Evolutionary conservation across 1,140 invertebrate genomes (phyloP), one percentile per base, ranked within the genome.

Genomic region (Gonatopus flavifemur): DNA sequence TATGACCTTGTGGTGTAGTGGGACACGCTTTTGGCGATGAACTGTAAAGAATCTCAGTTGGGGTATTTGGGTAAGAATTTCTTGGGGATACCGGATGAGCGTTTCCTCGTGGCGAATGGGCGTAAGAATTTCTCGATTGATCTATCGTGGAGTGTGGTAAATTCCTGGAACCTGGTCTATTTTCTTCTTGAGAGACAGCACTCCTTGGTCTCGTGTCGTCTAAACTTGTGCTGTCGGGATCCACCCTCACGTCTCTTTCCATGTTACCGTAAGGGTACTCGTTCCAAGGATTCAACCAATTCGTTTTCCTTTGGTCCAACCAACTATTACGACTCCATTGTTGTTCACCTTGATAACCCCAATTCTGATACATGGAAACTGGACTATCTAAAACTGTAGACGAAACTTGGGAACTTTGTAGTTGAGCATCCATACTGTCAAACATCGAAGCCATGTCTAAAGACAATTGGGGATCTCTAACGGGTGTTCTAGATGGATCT

Each of bases 351-450:
- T 77, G 70, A 47, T 76, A 75, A 20, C 73, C 69, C 80, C 80
- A 82, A 19, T 64, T 59, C 52, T 80, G 78, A 49, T 81, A 81
- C 73, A 81, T 80, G 3, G 78, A 79, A 1, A 80, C 79, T 25
- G 88, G 87, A 52, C 87, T 88, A 66, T 90, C 88, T 49, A 88
- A 68, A 3, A 90, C 88, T 1, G 88, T 91, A 40, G 88, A 90
- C 30, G 88, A 89, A 39, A 90, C 88, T 75, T 90, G 86, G 65
- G 88, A 89, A 62, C 87, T 90, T 72, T 90, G 88, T 7, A 90
- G 69, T 62, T 89, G 87, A 6, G 85, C 83, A 60, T 88, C 87
- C 52, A 85, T 88, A 43, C 84, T 86, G 46, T 88, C 86, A 33
- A 88, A 84, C 84, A 88, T 86, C 12, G 85, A 81, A 18, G 84